Evolutionary conservation across 1,140 invertebrate genomes (phyloP).

Genomic region (Rhopalosiphum padi): DNA sequence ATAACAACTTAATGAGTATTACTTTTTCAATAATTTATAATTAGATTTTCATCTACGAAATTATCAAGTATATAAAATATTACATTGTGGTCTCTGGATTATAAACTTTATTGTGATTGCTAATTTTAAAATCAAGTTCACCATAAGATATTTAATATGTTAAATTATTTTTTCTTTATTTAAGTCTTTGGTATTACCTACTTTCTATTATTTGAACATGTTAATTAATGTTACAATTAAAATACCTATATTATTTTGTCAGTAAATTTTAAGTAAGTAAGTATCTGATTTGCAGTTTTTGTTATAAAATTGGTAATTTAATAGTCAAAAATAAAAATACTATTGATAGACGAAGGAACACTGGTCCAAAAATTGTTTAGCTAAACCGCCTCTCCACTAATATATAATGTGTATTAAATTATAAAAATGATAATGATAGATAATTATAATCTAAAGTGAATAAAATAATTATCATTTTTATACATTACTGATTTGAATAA

Average conservation of each 20-base stretch:
- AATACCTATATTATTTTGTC: not conserved
- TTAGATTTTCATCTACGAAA: not conserved
- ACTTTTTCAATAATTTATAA: not conserved
- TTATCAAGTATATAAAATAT: not conserved
- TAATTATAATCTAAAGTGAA: not conserved
- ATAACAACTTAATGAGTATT: not conserved
- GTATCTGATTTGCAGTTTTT: too few species aligned
- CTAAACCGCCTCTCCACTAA: too few species aligned
- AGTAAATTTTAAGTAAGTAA: not conserved
- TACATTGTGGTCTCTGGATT: not conserved
- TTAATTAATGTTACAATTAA: not conserved
- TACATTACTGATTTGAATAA: not conserved
- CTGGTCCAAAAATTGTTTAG: too few species aligned
- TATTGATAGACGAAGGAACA: too few species aligned
- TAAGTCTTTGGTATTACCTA: not conserved
- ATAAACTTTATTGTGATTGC: not conserved
- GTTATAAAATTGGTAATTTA: too few species aligned
- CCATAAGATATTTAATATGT: not conserved
- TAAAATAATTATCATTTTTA: not conserved
- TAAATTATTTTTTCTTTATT: not conserved
- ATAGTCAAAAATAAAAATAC: too few species aligned
- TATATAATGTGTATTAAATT: too few species aligned
- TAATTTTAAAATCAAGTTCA: not conserved
- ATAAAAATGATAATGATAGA: too few species aligned
- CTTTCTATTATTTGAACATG: not conserved